Evolutionary conservation across 2,113 vertebrate genomes (phyloP), one percentile per base, ranked within the genome.

Genomic region (Brachirus orientalis): DNA sequence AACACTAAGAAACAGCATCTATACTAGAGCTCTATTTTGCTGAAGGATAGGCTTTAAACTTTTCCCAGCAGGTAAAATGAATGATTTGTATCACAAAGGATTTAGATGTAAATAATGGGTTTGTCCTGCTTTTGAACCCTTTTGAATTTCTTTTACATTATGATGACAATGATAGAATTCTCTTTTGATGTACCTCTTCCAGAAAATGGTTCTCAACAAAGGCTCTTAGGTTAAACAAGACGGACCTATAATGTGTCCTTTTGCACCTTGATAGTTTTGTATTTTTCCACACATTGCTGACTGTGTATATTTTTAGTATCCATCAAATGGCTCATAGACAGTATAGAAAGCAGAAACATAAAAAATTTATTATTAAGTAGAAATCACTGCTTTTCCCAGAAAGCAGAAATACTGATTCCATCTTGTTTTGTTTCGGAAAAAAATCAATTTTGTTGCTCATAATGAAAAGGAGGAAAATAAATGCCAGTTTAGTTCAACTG

Each of bases 111-210:
- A 87, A 86, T 81, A 84, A 85, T 72, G 72, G 71, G 28, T 73
- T 57, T 79, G 86, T 81, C 81, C 88, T 47, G 53, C 55, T 85
- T 72, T 60, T 89, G 86, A 89, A 77, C 86, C 77, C 59, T 9
- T 37, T 48, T 57, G 67, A 69, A 71, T 52, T 53, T 56, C 47
- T 6, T 48, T 41, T 50, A 69, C 56, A 48, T 76, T 65, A 61
- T 53, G 60, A n/a, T n/a, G n/a, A n/a, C 61, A 9, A 50, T 70
- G 69, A 44, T 58, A 58, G 14, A 57, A 63, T 57, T 83, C 41
- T 58, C 69, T 68, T 84, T 87, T 86, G 74, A 87, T 79, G 66
- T 77, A 10, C 63, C 14, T 77, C 51, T 58, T 60, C 18, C 50
- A 43, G 66, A 60, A 60, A 77, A 65, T 45, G 44, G 12, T 69